These are phyloP conservation scores for Tringa solitaria DNA, from an alignment of 2,113 vertebrate genomes.

Conservation along the genomic window DNA sequence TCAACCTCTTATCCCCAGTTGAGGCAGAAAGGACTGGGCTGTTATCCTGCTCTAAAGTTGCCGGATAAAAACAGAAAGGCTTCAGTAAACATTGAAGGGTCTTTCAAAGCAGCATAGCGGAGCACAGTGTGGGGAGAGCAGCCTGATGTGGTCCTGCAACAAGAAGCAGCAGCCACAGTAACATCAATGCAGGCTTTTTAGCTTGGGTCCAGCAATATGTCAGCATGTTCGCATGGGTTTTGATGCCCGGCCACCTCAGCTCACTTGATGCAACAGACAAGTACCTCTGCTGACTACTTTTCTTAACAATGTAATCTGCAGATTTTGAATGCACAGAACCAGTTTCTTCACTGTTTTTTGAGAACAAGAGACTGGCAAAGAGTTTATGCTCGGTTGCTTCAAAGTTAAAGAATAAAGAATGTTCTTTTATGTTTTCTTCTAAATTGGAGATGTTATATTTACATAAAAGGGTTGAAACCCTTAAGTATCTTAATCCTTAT, in stretches of 20 bases:
- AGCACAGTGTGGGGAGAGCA: accelerated
- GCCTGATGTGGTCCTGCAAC: not conserved
- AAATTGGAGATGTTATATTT: not conserved
- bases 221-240: not conserved
- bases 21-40: not conserved
- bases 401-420: not conserved
- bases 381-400: not conserved
- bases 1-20: not conserved
- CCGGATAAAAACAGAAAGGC: not conserved
- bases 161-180: not conserved
- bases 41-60: not conserved
- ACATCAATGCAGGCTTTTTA: not conserved
- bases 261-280: not conserved
- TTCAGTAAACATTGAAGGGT: not conserved
- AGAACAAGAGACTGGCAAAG: not conserved
- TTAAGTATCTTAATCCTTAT: constrained; percentile 28
- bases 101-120: not conserved
- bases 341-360: not conserved
- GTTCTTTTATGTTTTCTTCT: constrained; percentile 13
- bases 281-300: not conserved
- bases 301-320: not conserved
- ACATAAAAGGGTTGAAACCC: constrained; percentile 15
- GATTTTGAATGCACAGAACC: not conserved
- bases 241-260: not conserved
- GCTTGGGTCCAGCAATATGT: not conserved